Evolutionary conservation across 2,888 invertebrate genomes (phyloP).

Genomic region (Spodoptera littoralis): DNA sequence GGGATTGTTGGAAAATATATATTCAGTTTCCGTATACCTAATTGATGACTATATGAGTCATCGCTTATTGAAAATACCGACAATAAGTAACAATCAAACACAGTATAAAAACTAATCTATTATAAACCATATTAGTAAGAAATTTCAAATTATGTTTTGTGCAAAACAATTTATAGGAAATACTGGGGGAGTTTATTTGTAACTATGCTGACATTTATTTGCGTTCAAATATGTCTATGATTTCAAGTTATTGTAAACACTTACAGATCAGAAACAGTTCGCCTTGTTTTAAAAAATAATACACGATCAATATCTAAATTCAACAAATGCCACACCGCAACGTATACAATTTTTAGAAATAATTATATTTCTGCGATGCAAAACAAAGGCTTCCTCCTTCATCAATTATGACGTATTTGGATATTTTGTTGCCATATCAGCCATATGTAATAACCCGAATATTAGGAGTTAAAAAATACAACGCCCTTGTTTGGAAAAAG

Average conservation of each 20-base stretch:
- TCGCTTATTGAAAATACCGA: constrained; percentile 29
- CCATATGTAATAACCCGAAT: constrained; percentile 19
- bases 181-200: constrained; percentile 28
- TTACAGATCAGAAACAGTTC: neutral
- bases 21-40: constrained; percentile 21
- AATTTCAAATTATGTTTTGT: constrained; percentile 17
- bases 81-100: constrained; percentile 8
- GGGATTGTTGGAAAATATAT: constrained; percentile 14
- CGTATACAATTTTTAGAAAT: constrained; percentile 19
- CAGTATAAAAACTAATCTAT: neutral
- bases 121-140: constrained; percentile 1
- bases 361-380: constrained; percentile 44
- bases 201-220: constrained; percentile 33
- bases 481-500: neutral
- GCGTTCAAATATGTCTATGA: constrained; percentile 21
- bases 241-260: constrained; percentile 22
- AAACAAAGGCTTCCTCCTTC: constrained; percentile 58
- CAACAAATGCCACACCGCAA: constrained; percentile 28
- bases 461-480: neutral
- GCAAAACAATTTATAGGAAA: constrained; percentile 22
- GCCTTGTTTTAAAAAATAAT: constrained; percentile 12
- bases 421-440: constrained; percentile 37
- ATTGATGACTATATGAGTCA: constrained; percentile 45
- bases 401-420: constrained; percentile 46
- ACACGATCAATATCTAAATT: constrained; percentile 40